These are phyloP conservation scores for Epinephelus coioides DNA, from an alignment of 2,797 vertebrate species.

Conservation along the genomic window DNA sequence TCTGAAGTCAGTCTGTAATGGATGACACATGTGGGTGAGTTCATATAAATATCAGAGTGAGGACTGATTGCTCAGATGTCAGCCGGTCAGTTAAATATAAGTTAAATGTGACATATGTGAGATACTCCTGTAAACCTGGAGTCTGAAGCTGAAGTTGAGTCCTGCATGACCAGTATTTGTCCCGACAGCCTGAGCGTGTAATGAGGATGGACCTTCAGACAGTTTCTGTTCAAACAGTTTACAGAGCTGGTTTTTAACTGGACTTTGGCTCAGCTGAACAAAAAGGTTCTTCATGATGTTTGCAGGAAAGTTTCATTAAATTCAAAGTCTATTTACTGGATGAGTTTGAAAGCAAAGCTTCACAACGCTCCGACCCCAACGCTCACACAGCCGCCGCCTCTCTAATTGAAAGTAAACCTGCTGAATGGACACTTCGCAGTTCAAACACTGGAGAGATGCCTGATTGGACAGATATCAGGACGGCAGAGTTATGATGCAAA, in stretches of 20 bases:
- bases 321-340: slow-evolving; percentile 39
- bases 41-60: too few relatives aligned
- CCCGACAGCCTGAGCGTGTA: background rate
- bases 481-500: slow-evolving; percentile 28
- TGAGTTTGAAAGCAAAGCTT: slow-evolving; percentile 28
- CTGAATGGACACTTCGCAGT: slow-evolving; percentile 48
- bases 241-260: background rate
- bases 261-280: background rate
- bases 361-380: background rate
- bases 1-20: too few relatives aligned
- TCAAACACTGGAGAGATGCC: slow-evolving; percentile 54
- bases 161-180: too few relatives aligned
- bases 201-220: background rate
- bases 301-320: slow-evolving; percentile 12
- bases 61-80: too few relatives aligned
- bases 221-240: background rate
- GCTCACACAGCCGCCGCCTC: slow-evolving; percentile 26
- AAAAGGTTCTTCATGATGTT: slow-evolving; percentile 3
- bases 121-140: background rate
- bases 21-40: too few relatives aligned
- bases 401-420: slow-evolving; percentile 60
- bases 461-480: slow-evolving; percentile 45
- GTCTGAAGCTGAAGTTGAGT: background rate
- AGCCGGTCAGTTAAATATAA: too few relatives aligned
- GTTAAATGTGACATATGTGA: background rate